These are phyloP conservation scores for Habrosyne pyritoides DNA, from an alignment of 2,888 invertebrate genomes.

Conservation along the genomic window DNA sequence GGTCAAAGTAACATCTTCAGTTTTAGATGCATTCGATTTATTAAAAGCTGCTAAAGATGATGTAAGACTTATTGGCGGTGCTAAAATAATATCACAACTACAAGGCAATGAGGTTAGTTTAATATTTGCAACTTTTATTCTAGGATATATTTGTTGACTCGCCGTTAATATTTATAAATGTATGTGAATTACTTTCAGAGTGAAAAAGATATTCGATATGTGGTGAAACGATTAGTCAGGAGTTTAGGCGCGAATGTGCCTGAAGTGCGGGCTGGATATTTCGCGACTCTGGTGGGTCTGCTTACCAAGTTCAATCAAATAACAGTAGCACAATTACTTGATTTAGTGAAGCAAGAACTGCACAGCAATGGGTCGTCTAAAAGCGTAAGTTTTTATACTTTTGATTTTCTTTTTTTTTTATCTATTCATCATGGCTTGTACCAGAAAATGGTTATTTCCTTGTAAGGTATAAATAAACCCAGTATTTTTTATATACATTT, in stretches of 20 bases:
- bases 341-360: conserved; percentile 86
- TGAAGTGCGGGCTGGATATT: conserved; percentile 87
- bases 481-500: no score
- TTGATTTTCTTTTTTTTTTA: background rate
- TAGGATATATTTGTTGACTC: background rate
- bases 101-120: conserved; percentile 68
- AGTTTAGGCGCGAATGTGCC: conserved; percentile 88
- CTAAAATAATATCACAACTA: conserved; percentile 69
- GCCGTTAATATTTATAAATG: conserved; percentile 5
- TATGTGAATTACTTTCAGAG: conserved; percentile 67
- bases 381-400: conserved; percentile 82
- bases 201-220: conserved; percentile 86
- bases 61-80: conserved; percentile 65
- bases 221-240: conserved; percentile 86
- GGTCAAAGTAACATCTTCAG: conserved; percentile 57
- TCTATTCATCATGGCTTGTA: no score
- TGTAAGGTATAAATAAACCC: no score
- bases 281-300: conserved; percentile 86
- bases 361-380: conserved; percentile 85
- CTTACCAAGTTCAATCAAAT: conserved; percentile 78
- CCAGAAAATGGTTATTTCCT: no score
- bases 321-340: conserved; percentile 79
- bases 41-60: conserved; percentile 66
- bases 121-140: conserved; percentile 12
- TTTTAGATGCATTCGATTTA: conserved; percentile 74